These are phyloP conservation scores for Oxytorus armatus DNA, from an alignment of 2,888 invertebrate species.

Conservation along the genomic window DNA sequence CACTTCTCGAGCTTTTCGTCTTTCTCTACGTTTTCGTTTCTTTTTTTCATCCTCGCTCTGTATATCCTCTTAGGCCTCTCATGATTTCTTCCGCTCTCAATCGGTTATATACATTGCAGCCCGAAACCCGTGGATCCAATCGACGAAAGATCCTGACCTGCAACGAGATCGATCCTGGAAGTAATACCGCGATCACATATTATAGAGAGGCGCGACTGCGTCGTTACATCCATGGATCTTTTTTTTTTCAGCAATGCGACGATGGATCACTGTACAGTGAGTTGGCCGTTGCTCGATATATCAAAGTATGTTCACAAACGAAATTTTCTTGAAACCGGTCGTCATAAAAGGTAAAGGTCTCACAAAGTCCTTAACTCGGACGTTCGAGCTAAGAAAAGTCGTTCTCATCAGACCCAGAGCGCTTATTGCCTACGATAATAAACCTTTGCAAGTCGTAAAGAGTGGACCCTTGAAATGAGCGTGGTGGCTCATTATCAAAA, in stretches of 20 bases:
- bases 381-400: too few species aligned
- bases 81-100: constrained; percentile 4
- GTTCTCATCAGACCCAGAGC: too few species aligned
- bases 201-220: not conserved
- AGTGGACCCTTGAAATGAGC: too few species aligned
- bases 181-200: not conserved
- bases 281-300: too few species aligned
- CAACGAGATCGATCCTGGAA: not conserved
- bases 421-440: too few species aligned
- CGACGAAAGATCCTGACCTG: constrained; percentile 19
- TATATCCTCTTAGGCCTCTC: constrained; percentile 9
- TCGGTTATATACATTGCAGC: not conserved
- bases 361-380: too few species aligned
- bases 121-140: not conserved
- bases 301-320: too few species aligned
- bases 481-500: too few species aligned
- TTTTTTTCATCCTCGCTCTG: constrained; percentile 9
- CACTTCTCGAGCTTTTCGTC: constrained; percentile 36
- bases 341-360: too few species aligned
- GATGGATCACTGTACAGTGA: not conserved
- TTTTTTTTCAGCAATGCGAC: not conserved
- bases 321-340: too few species aligned
- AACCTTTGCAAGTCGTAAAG: too few species aligned
- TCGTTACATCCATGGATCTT: too few species aligned
- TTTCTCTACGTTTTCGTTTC: constrained; percentile 54